Percentiles rank a stretch among this genome's conserved stretches.
Conservation (phyloP, 2,888 invertebrate species). For the Clepsis dumicolana region DNA sequence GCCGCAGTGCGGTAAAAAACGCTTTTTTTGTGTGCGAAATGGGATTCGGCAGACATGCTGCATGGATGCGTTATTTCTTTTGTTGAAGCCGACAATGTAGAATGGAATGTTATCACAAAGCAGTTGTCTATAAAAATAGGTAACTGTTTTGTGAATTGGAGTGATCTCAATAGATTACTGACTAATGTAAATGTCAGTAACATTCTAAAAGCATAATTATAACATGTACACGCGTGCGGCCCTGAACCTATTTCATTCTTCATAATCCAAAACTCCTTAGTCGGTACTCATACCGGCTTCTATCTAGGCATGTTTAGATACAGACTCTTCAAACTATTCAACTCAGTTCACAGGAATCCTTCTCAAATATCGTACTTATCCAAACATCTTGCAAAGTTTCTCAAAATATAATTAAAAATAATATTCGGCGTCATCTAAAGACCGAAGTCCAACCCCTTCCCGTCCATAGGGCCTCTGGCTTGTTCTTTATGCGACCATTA, state of each 20-base stretch:
- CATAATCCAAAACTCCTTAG: too few species aligned
- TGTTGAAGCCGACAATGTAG: slow-evolving; percentile 67
- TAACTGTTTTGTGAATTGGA: not conserved
- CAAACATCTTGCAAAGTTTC: not conserved
- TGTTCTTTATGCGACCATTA: slow-evolving; percentile 80
- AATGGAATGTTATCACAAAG: slow-evolving; percentile 53
- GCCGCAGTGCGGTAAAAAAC: slow-evolving; percentile 76
- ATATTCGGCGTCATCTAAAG: slow-evolving; percentile 65
- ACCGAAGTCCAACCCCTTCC: slow-evolving; percentile 45
- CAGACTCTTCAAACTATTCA: too few species aligned
- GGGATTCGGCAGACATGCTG: slow-evolving; percentile 72
- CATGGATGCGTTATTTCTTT: slow-evolving; percentile 64
- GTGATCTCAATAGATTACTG: too few species aligned
- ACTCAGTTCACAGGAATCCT: too few species aligned
- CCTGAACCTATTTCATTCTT: too few species aligned
- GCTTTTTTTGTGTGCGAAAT: slow-evolving; percentile 73
- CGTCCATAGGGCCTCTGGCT: slow-evolving; percentile 70
- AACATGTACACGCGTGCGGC: too few species aligned
- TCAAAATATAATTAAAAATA: slow-evolving; percentile 7
- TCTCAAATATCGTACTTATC: too few species aligned
- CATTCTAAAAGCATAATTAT: too few species aligned
- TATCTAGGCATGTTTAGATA: too few species aligned
- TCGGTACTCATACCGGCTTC: too few species aligned
- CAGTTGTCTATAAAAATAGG: not conserved
- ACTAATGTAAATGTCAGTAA: too few species aligned